Percentiles rank a stretch among this genome's conserved stretches.
Conservation (phyloP, 2,113 vertebrate species). For the Elephas maximus region DNA sequence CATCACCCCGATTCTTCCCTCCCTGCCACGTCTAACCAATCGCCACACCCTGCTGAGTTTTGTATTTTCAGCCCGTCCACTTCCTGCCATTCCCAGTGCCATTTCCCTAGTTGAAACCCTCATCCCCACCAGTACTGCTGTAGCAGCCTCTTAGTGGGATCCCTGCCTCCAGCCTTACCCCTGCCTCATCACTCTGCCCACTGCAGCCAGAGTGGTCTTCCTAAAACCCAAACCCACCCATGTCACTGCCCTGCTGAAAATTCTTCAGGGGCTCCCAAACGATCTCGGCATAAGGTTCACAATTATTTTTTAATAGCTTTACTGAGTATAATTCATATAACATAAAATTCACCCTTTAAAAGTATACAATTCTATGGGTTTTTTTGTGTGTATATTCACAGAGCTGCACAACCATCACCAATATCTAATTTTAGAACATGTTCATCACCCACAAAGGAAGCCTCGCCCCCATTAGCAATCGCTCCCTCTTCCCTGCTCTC, state of each 20-base stretch:
- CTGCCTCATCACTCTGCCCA: background rate
- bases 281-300: background rate
- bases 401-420: background rate
- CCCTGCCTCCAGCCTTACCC: background rate
- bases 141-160: background rate
- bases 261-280: background rate
- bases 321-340: background rate
- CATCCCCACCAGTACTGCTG: background rate
- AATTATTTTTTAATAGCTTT: background rate
- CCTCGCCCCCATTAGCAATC: background rate
- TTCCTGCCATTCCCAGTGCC: background rate
- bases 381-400: background rate
- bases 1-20: background rate
- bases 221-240: background rate
- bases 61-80: background rate
- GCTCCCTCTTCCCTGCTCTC: background rate
- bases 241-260: background rate
- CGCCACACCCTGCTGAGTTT: background rate
- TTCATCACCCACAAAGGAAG: background rate
- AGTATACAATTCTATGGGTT: too few relatives aligned
- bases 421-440: background rate
- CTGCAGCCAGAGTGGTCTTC: background rate
- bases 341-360: constrained; percentile 5
- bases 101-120: background rate
- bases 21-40: background rate